Evolutionary conservation across 1,140 invertebrate species (phyloP).

Genomic region (Lanistes nyassanus): DNA sequence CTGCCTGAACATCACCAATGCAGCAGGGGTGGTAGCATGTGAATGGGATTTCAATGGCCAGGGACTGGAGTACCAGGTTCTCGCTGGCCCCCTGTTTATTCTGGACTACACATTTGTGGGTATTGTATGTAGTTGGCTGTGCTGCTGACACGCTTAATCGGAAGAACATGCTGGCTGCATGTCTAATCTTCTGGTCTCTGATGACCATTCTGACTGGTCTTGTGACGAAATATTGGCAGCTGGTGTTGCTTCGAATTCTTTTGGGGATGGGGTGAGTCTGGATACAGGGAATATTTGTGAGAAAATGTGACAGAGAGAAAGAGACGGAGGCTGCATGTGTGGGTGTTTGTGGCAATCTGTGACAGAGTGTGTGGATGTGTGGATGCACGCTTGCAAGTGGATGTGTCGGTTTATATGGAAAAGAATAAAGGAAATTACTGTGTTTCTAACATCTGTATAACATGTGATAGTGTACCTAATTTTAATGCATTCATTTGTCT

Average conservation of each 20-base stretch:
- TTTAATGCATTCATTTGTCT: no score
- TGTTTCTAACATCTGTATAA: no score
- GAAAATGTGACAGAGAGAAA: not conserved
- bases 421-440: not conserved
- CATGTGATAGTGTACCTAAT: no score
- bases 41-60: constrained; percentile 93
- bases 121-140: constrained; percentile 82
- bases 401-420: not conserved
- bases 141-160: constrained; percentile 80
- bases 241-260: constrained; percentile 86
- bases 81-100: constrained; percentile 92
- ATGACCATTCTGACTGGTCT: constrained; percentile 86
- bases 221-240: constrained; percentile 89
- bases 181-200: constrained; percentile 82
- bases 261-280: constrained; percentile 80
- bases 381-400: not conserved
- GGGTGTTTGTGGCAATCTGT: not conserved
- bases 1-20: constrained; percentile 64
- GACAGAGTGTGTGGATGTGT: not conserved
- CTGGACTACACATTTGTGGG: constrained; percentile 89
- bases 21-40: constrained; percentile 74
- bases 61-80: constrained; percentile 89
- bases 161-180: constrained; percentile 79
- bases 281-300: no score
- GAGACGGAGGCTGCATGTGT: not conserved